Evolutionary conservation across 2,797 vertebrate genomes (phyloP), one percentile per base, ranked within the genome.

Genomic region (Sebastes steindachneri): DNA sequence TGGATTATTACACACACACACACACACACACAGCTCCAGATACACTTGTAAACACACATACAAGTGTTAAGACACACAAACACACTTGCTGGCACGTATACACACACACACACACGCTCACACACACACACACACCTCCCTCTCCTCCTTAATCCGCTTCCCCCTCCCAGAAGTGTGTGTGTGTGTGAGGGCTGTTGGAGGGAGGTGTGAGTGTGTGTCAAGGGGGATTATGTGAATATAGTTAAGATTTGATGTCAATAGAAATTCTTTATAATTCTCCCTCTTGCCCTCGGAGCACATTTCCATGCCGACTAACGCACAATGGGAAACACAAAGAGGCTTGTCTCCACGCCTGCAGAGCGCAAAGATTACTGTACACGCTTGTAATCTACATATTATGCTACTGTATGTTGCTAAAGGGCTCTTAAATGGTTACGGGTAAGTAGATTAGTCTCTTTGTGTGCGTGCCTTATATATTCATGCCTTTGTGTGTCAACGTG

Each of bases 201-300:
- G 72, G 74, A 33, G 74, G 37, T 54, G 55, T 70, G 70, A 64
- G 74, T 62, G 73, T 80, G 72, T 85, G 67, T 84, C 70, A 37
- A 83, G 75, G 79, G 84, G 87, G 91, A 93, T 94, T 89, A 92
- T 90, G 89, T 78, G 87, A 93, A 92, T 93, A 89, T 86, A 88
- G 90, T 90, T 93, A 82, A 88, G 88, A 90, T 92, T 91, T 90
- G 80, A 90, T 91, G 88, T 92, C 89, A 93, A 91, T 91, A 89
- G 85, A 91, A 89, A 87, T 82, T 81, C 83, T 79, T 89, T 82
- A 77, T 90, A 91, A 92, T 87, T 90, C 83, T 75, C 72, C 66
- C 77, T 79, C 81, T 86, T 90, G 89, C 82, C 85, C 88, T 90
- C 68, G n/a, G 78, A 91, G 73, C 80, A 83, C 68, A 89, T 93